Percentiles rank a stretch among this genome's conserved stretches.
phyloP scores from a whole-genome alignment of 1,140 invertebrate genomes.

The Chionoecetes opilio region DNA sequence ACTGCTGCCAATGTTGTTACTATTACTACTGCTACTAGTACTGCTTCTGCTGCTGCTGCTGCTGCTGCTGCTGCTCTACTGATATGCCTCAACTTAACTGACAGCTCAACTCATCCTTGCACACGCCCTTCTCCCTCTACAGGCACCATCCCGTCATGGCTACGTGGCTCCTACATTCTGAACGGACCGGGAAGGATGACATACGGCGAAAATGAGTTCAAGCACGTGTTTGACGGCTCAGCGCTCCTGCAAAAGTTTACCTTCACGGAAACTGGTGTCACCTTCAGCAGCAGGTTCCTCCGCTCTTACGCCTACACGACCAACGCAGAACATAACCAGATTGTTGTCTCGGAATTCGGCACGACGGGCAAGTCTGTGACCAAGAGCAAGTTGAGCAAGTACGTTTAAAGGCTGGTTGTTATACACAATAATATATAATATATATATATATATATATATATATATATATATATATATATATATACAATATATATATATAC shows the following conservation, averaged over 20 bases:
- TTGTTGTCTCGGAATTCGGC: slow-evolving; percentile 94
- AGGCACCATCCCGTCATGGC: slow-evolving; percentile 90
- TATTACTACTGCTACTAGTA: not conserved
- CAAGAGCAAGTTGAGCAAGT: slow-evolving; percentile 76
- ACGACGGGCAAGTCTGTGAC: slow-evolving; percentile 84
- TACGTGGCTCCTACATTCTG: slow-evolving; percentile 90
- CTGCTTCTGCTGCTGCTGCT: no score
- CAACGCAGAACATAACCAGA: slow-evolving; percentile 90
- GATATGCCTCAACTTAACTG: no score
- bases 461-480: no score
- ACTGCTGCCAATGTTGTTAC: no score
- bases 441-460: no score
- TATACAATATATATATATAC: no score
- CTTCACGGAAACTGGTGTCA: slow-evolving; percentile 89
- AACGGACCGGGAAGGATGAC: slow-evolving; percentile 93
- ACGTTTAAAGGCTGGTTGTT: no score
- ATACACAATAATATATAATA: no score
- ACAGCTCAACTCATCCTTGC: not conserved
- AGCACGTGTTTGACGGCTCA: slow-evolving; percentile 94
- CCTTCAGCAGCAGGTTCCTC: slow-evolving; percentile 90
- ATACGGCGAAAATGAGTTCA: slow-evolving; percentile 89
- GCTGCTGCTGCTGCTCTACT: no score
- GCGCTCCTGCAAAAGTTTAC: slow-evolving; percentile 90
- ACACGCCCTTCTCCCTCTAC: not conserved
- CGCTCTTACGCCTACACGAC: slow-evolving; percentile 89